Conservation (phyloP, 2,113 vertebrate species). For the Amblyopsis rosae region DNA sequence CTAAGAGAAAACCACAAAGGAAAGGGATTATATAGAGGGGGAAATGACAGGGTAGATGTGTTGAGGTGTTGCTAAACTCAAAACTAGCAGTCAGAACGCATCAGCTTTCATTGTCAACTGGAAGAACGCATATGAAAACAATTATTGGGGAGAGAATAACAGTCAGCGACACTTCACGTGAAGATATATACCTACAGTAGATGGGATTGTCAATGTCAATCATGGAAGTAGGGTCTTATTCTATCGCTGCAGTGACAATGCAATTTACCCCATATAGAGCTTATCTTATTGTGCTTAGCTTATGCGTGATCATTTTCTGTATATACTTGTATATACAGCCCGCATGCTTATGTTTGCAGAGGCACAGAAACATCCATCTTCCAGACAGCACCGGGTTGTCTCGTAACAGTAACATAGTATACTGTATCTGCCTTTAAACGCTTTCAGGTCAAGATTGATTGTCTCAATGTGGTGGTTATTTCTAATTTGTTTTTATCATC, state of each 20-base stretch:
- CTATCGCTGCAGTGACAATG: neutral
- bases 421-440: too few species aligned
- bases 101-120: constrained; percentile 17
- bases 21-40: constrained; percentile 14
- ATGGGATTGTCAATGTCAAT: constrained; percentile 6
- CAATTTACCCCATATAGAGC: too few species aligned
- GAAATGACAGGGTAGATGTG: constrained; percentile 11
- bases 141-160: constrained; percentile 43
- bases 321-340: too few species aligned
- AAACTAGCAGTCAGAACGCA: constrained; percentile 23
- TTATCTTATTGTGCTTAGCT: too few species aligned
- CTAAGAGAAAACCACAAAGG: constrained; percentile 61
- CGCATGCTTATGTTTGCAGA: too few species aligned
- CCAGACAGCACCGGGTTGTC: too few species aligned
- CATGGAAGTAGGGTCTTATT: constrained; percentile 18
- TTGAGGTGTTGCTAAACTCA: neutral
- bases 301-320: too few species aligned
- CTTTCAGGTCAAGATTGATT: too few species aligned
- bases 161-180: constrained; percentile 34
- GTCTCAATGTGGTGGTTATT: too few species aligned
- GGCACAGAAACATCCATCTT: too few species aligned
- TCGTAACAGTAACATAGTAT: too few species aligned
- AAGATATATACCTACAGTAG: constrained; percentile 34
- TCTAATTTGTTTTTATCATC: too few species aligned
- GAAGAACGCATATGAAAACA: constrained; percentile 35